phyloP scores from a whole-genome alignment of 2,888 invertebrate genomes.

The Leptinotarsa rubiginosa region DNA sequence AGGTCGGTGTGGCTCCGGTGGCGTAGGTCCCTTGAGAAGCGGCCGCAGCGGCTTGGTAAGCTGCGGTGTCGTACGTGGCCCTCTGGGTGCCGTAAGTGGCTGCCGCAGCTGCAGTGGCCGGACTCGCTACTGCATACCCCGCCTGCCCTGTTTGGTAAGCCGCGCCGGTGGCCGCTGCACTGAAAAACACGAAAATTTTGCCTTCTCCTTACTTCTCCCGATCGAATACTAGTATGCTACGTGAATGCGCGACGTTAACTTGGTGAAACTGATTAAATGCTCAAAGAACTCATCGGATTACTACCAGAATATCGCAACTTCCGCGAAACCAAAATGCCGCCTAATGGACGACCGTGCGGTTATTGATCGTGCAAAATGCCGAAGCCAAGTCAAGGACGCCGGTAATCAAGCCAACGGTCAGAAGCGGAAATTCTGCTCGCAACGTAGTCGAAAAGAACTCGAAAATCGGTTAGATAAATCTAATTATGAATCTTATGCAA shows the following conservation, averaged over 20 bases:
- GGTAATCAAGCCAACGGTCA: constrained; percentile 46
- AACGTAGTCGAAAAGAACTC: not conserved
- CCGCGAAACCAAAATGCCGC: constrained; percentile 36
- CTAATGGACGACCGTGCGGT: constrained; percentile 47
- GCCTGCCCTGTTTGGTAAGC: constrained; percentile 87
- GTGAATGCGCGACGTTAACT: not conserved
- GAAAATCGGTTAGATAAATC: not conserved
- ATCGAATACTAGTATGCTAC: not conserved
- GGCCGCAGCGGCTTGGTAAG: constrained; percentile 84
- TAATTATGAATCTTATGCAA: not conserved
- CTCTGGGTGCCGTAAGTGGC: constrained; percentile 88
- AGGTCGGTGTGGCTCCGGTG: constrained; percentile 71
- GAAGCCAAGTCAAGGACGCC: constrained; percentile 66
- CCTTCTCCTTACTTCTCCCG: constrained; percentile 10
- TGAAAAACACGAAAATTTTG: constrained; percentile 57
- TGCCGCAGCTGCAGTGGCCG: constrained; percentile 84
- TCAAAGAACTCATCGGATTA: constrained; percentile 13
- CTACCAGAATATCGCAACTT: constrained; percentile 7
- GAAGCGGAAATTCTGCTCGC: not conserved
- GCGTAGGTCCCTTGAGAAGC: constrained; percentile 80
- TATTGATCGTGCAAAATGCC: constrained; percentile 66
- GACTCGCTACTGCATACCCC: constrained; percentile 85
- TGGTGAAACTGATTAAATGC: not conserved
- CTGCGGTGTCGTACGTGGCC: constrained; percentile 85
- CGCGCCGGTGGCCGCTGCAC: constrained; percentile 79